These are phyloP conservation scores for Ormia ochracea DNA, from an alignment of 2,888 invertebrate genomes.

Conservation along the genomic window DNA sequence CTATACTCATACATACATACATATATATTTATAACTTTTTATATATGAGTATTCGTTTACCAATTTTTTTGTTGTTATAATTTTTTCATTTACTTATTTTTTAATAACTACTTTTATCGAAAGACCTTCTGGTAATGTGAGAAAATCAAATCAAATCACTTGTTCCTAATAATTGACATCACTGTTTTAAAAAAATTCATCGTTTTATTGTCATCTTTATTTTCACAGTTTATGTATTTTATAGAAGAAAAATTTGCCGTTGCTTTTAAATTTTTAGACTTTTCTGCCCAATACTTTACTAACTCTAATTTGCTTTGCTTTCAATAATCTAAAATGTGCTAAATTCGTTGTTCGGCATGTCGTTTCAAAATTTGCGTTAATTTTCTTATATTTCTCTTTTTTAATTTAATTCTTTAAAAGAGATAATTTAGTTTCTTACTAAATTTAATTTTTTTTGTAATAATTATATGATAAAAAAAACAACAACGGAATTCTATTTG, in stretches of 20 bases:
- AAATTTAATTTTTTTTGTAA: not conserved
- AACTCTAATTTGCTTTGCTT: not conserved
- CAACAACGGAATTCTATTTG: not conserved
- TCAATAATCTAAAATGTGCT: not conserved
- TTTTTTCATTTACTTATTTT: no score
- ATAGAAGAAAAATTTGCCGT: not conserved
- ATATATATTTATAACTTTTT: no score
- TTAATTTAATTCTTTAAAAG: no score
- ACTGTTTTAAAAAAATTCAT: not conserved
- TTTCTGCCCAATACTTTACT: not conserved
- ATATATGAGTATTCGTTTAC: no score
- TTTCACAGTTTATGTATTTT: not conserved
- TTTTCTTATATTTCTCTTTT: conserved; percentile 13
- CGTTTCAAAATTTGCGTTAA: conserved; percentile 26
- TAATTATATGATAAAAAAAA: conserved; percentile 10
- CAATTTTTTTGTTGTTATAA: no score
- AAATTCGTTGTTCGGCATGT: conserved; percentile 39
- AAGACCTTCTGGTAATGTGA: no score
- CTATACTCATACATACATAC: no score
- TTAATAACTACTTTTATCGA: no score
- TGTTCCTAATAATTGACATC: not conserved
- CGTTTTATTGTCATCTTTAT: not conserved
- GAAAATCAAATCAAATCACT: not conserved
- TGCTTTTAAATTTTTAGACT: not conserved
- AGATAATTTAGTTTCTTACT: conserved; percentile 11